These are phyloP conservation scores for Apteryx owenii DNA, from an alignment of 2,113 vertebrate genomes.

Conservation along the genomic window DNA sequence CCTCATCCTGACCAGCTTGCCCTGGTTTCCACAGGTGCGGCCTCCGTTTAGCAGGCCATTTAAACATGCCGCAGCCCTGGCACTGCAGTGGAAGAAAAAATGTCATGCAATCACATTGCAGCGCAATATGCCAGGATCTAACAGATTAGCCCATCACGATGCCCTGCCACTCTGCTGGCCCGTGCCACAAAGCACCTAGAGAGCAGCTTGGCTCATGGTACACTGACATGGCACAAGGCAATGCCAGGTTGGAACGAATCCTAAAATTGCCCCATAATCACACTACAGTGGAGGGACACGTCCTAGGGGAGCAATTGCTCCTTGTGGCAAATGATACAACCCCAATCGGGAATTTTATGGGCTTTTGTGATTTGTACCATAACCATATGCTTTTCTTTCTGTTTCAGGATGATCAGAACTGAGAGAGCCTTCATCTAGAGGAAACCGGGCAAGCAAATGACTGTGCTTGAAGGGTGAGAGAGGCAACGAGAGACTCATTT, in stretches of 20 bases:
- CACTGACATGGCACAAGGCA: neutral
- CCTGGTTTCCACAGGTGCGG: neutral
- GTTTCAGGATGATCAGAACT: neutral
- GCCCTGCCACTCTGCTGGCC: neutral
- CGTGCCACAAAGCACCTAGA: neutral
- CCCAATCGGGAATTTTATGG: neutral
- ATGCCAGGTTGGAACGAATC: neutral
- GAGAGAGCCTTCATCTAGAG: neutral
- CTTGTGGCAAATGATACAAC: neutral
- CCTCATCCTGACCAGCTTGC: neutral
- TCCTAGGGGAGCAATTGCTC: neutral
- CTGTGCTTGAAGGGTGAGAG: neutral
- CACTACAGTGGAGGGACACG: neutral
- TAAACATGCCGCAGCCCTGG: neutral
- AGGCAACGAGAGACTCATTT: neutral
- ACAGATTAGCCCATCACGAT: neutral
- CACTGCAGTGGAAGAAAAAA: neutral
- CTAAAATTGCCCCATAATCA: neutral
- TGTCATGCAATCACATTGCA: neutral
- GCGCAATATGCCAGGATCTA: neutral
- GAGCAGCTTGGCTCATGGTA: neutral
- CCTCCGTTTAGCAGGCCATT: neutral
- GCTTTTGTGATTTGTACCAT: constrained; percentile 1
- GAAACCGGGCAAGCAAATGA: neutral
- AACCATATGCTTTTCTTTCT: neutral